These are phyloP conservation scores for Oryzaephilus surinamensis DNA, from an alignment of 1,140 invertebrate genomes.

Conservation along the genomic window DNA sequence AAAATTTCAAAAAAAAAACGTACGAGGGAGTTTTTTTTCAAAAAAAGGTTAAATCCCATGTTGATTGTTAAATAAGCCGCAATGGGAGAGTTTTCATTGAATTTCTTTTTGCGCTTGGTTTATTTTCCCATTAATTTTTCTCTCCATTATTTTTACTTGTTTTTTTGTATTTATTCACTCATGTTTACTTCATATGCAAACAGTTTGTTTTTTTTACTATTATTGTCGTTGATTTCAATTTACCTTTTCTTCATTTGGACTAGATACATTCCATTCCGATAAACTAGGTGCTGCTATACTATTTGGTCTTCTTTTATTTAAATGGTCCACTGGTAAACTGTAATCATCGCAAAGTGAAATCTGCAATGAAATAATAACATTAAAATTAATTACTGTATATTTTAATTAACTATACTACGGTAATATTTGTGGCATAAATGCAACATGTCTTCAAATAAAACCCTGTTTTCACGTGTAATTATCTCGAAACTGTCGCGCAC, in stretches of 20 bases:
- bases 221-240: too few species aligned
- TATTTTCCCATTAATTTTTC: too few species aligned
- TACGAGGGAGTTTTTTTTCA: too few species aligned
- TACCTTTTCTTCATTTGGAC: conserved; percentile 51
- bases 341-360: conserved; percentile 69
- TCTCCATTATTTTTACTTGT: too few species aligned
- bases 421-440: background rate
- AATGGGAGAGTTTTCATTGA: too few species aligned
- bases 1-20: too few species aligned
- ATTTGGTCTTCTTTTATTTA: conserved; percentile 52
- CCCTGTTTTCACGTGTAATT: conserved; percentile 6
- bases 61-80: too few species aligned
- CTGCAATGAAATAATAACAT: conserved; percentile 48
- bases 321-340: conserved; percentile 66
- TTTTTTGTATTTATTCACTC: too few species aligned
- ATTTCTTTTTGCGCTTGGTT: too few species aligned
- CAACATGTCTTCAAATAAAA: background rate
- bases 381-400: conserved; percentile 1
- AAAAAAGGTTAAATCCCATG: too few species aligned
- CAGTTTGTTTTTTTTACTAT: too few species aligned
- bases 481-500: conserved; percentile 13
- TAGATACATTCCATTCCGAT: conserved; percentile 45
- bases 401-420: background rate
- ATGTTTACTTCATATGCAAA: too few species aligned
- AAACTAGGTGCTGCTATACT: conserved; percentile 46